Evolutionary conservation across 2,113 vertebrate species (phyloP), one percentile per base, ranked within the genome.

Genomic region (Desmodus rotundus): DNA sequence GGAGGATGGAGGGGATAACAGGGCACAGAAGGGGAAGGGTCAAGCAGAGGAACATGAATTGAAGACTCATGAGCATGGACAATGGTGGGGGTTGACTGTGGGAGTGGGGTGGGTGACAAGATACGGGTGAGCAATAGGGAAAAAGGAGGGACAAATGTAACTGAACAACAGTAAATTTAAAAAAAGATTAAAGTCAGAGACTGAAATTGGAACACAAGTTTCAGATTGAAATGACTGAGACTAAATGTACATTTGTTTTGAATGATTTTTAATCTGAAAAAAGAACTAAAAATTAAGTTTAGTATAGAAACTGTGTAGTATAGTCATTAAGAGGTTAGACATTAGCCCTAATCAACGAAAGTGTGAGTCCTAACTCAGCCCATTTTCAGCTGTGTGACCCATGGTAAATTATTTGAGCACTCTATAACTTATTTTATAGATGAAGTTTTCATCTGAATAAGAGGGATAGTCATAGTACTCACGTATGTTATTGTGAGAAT

Each of bases 361-460:
- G 7, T 50, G 4, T 45, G 26, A 65, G 78, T 87, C 56, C 19
- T 45, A 90, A 38, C 54, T 82, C 45, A 41, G 17, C 24, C 5
- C 24, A 50, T 33, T 58, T 65, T 91, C 83, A 94, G 45, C 73
- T 63, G 1, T 54, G 20, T 47, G 68, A 67, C 87, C 54, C 77
- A 47, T 84, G 74, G 45, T 15, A 92, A 91, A 58, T 68, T 41
- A 83, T 54, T 24, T 77, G n/a, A 87, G 36, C 22, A 43, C n/a
- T 80, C 17, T 56, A 9, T 83, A 45, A 78, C 11, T 93, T 54
- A 45, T 94, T 70, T 95, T 41, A 84, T 52, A 89, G 43, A 67
- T 87, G 20, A 87, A 11, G 16, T 87, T 88, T 95, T 87, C 86
- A 74, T 80, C 50, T 92, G 87, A 89, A 92, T 6, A 74, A 93